A percentile compares a stretch with the other conserved stretches of the same genome.
phyloP scores from a whole-genome alignment of 2,113 vertebrate species.

The Neolamprologus ventralis region DNA sequence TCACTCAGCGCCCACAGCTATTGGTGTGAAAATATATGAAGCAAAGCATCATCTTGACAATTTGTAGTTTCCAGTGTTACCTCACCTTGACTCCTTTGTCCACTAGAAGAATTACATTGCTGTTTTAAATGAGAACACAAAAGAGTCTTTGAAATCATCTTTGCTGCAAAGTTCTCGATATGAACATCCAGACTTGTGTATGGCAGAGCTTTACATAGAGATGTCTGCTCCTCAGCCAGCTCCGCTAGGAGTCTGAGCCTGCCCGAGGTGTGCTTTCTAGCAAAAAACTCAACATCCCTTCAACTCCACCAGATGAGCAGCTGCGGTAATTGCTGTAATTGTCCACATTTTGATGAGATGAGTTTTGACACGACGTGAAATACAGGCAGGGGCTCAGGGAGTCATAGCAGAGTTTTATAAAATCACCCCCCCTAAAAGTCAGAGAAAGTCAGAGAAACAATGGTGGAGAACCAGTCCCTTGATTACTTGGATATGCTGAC shows the following conservation, averaged over 20 bases:
- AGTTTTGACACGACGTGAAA: conserved; percentile 20
- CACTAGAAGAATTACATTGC: neutral
- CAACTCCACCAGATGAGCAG: conserved; percentile 12
- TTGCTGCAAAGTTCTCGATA: neutral
- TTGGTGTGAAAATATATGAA: neutral
- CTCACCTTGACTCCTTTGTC: neutral
- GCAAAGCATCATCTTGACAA: neutral
- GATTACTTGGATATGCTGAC: neutral
- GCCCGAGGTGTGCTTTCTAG: conserved; percentile 9
- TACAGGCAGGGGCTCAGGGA: neutral
- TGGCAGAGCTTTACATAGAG: neutral
- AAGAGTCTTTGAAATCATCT: neutral
- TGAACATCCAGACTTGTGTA: neutral
- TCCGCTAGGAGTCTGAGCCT: neutral
- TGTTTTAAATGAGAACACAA: neutral
- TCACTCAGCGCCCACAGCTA: neutral
- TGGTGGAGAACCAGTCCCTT: neutral
- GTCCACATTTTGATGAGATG: conserved; percentile 36
- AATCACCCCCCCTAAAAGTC: neutral
- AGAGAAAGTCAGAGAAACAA: neutral
- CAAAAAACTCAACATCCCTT: neutral
- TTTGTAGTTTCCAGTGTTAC: neutral
- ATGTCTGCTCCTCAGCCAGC: neutral
- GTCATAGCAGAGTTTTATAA: neutral
- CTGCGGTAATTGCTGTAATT: conserved; percentile 51